Conservation (phyloP, 2,888 invertebrate species). For the Cecidostiba fungosa region DNA sequence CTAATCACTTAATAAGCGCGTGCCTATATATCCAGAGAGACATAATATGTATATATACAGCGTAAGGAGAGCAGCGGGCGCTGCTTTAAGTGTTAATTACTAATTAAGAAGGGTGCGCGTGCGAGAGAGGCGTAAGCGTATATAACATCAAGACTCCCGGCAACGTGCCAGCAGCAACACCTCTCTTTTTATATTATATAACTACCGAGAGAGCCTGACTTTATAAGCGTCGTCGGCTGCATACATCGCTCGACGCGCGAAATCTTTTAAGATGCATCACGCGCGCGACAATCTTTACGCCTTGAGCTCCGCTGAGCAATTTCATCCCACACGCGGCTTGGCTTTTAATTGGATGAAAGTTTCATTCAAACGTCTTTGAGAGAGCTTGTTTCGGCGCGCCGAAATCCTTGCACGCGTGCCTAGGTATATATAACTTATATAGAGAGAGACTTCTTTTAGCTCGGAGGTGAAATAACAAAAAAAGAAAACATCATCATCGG, state of each 20-base stretch:
- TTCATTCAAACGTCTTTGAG: not conserved
- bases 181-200: not conserved
- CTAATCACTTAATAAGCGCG: slow-evolving; percentile 54
- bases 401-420: too few species aligned
- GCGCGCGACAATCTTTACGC: not conserved
- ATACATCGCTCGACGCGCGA: not conserved
- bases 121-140: slow-evolving; percentile 58
- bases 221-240: not conserved
- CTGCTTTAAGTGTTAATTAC: slow-evolving; percentile 77
- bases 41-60: not conserved
- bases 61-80: not conserved
- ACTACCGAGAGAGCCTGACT: not conserved
- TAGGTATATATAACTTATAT: too few species aligned
- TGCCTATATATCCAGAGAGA: not conserved
- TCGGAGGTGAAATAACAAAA: too few species aligned
- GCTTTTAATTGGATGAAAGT: not conserved
- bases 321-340: not conserved
- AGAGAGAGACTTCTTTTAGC: too few species aligned
- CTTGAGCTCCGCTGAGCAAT: not conserved
- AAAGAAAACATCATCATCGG: not conserved
- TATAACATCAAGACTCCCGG: slow-evolving; percentile 73
- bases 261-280: not conserved
- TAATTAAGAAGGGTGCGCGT: slow-evolving; percentile 78
- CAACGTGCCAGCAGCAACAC: slow-evolving; percentile 10
- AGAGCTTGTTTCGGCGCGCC: too few species aligned